A percentile compares a stretch with the other conserved stretches of the same genome.
Evolutionary conservation across 2,797 vertebrate species (phyloP).

Genomic region (Gallinago solitaria): DNA sequence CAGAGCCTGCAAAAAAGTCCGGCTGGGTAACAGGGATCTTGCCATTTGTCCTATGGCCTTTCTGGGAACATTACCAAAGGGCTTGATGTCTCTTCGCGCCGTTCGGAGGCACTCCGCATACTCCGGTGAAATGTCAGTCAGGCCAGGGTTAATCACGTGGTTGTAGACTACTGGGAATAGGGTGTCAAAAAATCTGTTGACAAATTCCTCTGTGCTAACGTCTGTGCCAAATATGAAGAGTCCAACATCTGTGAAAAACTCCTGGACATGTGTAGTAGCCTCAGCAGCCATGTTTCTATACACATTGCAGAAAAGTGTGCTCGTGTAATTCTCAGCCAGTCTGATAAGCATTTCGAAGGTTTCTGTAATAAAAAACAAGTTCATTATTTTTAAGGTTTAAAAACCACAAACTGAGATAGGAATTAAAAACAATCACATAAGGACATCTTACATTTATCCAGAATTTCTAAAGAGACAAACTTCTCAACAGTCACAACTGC

Average conservation of each 20-base stretch:
- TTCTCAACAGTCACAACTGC: not conserved
- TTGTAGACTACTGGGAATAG: constrained; percentile 87
- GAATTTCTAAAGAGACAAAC: not conserved
- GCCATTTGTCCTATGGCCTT: constrained; percentile 77
- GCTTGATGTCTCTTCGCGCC: constrained; percentile 69
- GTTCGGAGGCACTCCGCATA: constrained; percentile 83
- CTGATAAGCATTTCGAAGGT: constrained; percentile 83
- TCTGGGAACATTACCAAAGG: constrained; percentile 79
- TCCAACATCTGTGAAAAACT: constrained; percentile 86
- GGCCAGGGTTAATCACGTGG: constrained; percentile 79
- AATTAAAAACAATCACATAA: not conserved
- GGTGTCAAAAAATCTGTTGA: constrained; percentile 86
- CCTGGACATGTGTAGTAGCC: constrained; percentile 68
- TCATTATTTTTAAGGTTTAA: not conserved
- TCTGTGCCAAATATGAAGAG: constrained; percentile 89
- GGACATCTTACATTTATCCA: not conserved
- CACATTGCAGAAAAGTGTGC: constrained; percentile 74
- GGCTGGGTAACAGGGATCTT: constrained; percentile 77
- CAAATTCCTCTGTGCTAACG: constrained; percentile 78
- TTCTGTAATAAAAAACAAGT: constrained; percentile 76
- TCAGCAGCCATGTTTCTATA: constrained; percentile 80
- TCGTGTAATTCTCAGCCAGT: constrained; percentile 86
- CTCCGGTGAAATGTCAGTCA: constrained; percentile 71
- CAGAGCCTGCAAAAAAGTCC: constrained; percentile 86
- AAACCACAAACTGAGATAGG: not conserved